Base-by-base conservation (phyloP, 2,888 invertebrate species). In the Lepas anatifera region DNA sequence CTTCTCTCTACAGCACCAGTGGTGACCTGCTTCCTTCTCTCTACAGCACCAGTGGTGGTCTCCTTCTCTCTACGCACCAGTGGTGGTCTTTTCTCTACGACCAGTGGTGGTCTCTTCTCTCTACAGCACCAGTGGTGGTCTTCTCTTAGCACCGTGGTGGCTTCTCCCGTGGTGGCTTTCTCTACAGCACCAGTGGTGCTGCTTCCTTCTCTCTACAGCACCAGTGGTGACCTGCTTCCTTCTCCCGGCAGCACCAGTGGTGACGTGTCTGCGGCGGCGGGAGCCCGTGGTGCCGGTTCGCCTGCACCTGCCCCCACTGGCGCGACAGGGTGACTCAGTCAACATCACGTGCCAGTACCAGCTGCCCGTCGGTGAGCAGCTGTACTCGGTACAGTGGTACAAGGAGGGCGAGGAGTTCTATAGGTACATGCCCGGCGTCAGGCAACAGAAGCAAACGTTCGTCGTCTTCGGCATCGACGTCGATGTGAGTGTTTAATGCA, bases 351-450 rank as follows among this genome's bases (percentile, higher is more conserved):
- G 35, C 37, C 18, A 25, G 11, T 64, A 39, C 37, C 64, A 37
- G 2, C 64, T 37, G 64, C 35, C 37, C n/a, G 1, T 37, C 6
- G 3, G 3, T n/a, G 64, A 22, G 2, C 64, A 39, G n/a, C 35
- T 64, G 37, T 64, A 64, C 64, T 64, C 64, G n/a, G 64, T 64
- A 8, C 64, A 64, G 37, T 64, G 64, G 64, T 64, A 64, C 64
- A 64, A 64, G 37, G 64, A 64, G 25, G 64, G 64, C 25, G 37
- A 39, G 64, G 64, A 64, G 64, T 64, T 64, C 64, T 64, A 64
- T 13, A 35, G 64, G 2, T 64, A 37, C 64, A 64, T 39, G 35
- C 64, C 64, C 37, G 64, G n/a, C 37, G 13, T 10, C 11, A 22
- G 13, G 25, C 64, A 37, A 13, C 64, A n/a, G 22, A 35, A 64